Conservation (phyloP, 2,113 vertebrate genomes). For the Corapipo altera region DNA sequence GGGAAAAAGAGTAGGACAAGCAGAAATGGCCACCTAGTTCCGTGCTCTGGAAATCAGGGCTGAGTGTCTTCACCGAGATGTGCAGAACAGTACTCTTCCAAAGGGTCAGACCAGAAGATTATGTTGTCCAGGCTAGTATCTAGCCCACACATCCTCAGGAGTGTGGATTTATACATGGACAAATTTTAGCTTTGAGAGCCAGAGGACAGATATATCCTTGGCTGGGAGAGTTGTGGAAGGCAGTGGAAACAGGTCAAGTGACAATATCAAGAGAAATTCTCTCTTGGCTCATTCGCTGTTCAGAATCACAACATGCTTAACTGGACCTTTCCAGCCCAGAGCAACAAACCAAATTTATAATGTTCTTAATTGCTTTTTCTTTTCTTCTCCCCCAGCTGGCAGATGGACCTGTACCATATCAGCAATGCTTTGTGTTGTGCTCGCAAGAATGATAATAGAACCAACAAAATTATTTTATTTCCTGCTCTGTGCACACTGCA, state of each 20-base stretch:
- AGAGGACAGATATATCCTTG: not conserved
- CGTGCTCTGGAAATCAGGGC: not conserved
- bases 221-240: not conserved
- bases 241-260: not conserved
- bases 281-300: not conserved
- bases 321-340: constrained; percentile 15
- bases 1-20: not conserved
- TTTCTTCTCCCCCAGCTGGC: constrained; percentile 25
- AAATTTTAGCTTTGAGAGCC: not conserved
- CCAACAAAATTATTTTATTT: constrained; percentile 24
- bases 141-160: not conserved
- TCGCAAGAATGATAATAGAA: constrained; percentile 11
- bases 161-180: not conserved
- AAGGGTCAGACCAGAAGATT: not conserved
- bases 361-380: constrained; percentile 56
- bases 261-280: not conserved
- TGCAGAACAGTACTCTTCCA: not conserved
- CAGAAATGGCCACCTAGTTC: not conserved
- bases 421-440: not conserved
- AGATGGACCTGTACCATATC: constrained; percentile 13
- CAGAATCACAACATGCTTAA: not conserved
- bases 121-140: not conserved
- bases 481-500: not conserved
- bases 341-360: constrained; percentile 41
- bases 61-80: not conserved